phyloP scores from a whole-genome alignment of 1,140 invertebrate species.

The Hypothenemus hampei region DNA sequence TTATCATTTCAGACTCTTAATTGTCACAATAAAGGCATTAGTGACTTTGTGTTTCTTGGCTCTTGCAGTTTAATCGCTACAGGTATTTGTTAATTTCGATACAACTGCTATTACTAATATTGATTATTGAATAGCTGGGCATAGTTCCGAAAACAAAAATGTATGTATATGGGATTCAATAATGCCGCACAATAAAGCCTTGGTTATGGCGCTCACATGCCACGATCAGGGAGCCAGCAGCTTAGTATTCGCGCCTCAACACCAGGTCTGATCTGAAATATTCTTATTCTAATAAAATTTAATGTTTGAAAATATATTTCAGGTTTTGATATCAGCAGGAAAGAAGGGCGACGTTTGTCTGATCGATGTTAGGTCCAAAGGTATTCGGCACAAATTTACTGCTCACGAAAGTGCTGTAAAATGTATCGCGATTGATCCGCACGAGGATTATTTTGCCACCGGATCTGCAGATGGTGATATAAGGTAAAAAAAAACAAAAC shows the following conservation, averaged over 20 bases:
- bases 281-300: too few species aligned
- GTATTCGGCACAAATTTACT: conserved; percentile 81
- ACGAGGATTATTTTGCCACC: conserved; percentile 95
- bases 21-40: conserved; percentile 95
- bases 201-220: conserved; percentile 86
- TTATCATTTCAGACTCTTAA: conserved; percentile 76
- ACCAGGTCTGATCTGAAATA: conserved; percentile 59
- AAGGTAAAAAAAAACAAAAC: too few species aligned
- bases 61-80: conserved; percentile 97
- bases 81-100: conserved; percentile 43
- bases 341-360: conserved; percentile 95
- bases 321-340: conserved; percentile 84
- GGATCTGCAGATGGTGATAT: conserved; percentile 98
- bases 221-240: conserved; percentile 89
- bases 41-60: conserved; percentile 96
- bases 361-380: conserved; percentile 87
- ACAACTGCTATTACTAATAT: not conserved
- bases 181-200: conserved; percentile 88
- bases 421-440: conserved; percentile 88
- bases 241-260: conserved; percentile 85
- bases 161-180: conserved; percentile 99
- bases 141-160: conserved; percentile 94
- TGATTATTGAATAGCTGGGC: conserved; percentile 71
- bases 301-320: not conserved
- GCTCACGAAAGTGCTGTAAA: conserved; percentile 92